phyloP scores from a whole-genome alignment of 1,140 invertebrate genomes.

The Cydia fagiglandana region DNA sequence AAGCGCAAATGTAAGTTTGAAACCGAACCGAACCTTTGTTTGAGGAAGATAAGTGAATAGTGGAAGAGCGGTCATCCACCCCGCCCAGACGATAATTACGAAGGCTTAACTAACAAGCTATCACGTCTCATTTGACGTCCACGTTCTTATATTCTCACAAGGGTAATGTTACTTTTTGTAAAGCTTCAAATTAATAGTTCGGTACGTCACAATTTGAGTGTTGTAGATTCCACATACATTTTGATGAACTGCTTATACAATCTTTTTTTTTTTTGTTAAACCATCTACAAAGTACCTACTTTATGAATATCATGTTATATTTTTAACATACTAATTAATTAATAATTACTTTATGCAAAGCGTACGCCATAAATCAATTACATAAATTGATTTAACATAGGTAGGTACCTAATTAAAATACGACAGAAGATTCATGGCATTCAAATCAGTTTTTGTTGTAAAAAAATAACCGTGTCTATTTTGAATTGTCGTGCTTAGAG shows the following conservation, averaged over 20 bases:
- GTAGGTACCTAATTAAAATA: background rate
- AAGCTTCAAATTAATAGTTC: background rate
- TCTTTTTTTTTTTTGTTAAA: no score
- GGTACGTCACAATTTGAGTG: background rate
- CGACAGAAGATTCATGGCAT: background rate
- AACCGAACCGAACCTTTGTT: constrained; percentile 56
- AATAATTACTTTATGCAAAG: no score
- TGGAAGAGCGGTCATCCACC: constrained; percentile 60
- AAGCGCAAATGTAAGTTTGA: constrained; percentile 62
- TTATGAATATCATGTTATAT: no score
- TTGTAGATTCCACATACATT: constrained; percentile 5
- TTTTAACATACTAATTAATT: no score
- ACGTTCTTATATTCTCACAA: constrained; percentile 25
- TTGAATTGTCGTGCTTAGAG: constrained; percentile 23
- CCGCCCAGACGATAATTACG: constrained; percentile 59
- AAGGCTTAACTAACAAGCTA: constrained; percentile 60
- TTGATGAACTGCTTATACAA: no score
- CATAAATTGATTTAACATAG: no score
- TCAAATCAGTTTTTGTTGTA: background rate
- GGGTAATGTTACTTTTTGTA: constrained; percentile 23
- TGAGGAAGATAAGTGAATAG: constrained; percentile 70
- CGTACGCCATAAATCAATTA: no score
- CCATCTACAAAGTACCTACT: no score
- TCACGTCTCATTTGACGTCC: constrained; percentile 39
- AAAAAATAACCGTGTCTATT: constrained; percentile 32